phyloP scores from a whole-genome alignment of 2,113 vertebrate genomes.

The Aleadryas rufinucha region DNA sequence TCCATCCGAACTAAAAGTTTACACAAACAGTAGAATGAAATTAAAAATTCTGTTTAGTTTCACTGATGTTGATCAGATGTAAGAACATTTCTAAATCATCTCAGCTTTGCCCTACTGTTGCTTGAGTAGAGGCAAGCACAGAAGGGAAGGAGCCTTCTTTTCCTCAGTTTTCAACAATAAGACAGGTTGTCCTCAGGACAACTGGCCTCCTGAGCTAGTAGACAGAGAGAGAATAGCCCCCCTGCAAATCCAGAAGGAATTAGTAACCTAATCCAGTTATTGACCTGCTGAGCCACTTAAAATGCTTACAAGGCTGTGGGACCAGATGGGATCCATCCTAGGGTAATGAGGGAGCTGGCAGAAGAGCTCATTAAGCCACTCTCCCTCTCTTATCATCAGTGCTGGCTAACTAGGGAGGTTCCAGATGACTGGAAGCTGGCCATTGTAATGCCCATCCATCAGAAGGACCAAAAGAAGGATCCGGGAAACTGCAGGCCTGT shows the following conservation, averaged over 20 bases:
- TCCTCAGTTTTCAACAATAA: neutral
- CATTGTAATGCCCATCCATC: neutral
- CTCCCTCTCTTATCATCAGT: neutral
- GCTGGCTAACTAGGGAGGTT: neutral
- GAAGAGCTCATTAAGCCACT: neutral
- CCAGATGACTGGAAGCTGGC: neutral
- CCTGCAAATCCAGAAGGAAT: neutral
- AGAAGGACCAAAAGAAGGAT: neutral
- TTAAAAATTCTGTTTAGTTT: neutral
- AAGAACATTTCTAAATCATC: neutral
- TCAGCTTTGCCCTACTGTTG: neutral
- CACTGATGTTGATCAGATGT: neutral
- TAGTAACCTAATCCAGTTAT: no score
- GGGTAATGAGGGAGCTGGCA: neutral
- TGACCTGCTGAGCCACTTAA: neutral
- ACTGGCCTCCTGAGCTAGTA: neutral
- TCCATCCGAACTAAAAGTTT: neutral
- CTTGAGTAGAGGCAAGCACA: neutral
- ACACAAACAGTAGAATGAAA: neutral
- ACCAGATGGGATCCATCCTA: neutral
- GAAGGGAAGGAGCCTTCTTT: neutral
- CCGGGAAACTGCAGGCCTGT: neutral
- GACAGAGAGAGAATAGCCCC: neutral
- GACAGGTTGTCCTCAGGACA: neutral
- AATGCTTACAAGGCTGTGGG: neutral